Conservation (phyloP, 2,113 vertebrate genomes). For the Hemiscyllium ocellatum region DNA sequence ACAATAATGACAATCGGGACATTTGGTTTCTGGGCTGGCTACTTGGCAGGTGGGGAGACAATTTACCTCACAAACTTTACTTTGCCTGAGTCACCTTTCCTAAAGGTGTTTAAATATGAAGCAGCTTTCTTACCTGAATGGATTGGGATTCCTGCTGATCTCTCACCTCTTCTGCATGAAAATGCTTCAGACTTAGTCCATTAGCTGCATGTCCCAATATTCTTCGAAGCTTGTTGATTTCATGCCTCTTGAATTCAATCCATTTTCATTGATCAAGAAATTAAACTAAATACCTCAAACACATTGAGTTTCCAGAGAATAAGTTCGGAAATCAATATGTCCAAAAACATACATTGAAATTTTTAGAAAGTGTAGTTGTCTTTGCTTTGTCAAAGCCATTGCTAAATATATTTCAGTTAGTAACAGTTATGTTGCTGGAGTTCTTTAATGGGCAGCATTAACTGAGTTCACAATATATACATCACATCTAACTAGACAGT, state of each 20-base stretch:
- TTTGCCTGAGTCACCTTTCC: conserved; percentile 36
- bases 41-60: conserved; percentile 35
- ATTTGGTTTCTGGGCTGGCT: too few species aligned
- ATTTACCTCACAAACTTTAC: conserved; percentile 39
- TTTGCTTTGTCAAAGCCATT: neutral
- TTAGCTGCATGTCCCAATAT: neutral
- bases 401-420: neutral
- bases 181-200: neutral
- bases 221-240: neutral
- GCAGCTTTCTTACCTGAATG: conserved; percentile 48
- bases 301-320: neutral
- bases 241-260: neutral
- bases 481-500: neutral
- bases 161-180: conserved; percentile 40
- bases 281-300: too few species aligned
- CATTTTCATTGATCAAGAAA: too few species aligned
- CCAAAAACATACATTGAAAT: neutral
- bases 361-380: neutral
- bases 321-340: neutral
- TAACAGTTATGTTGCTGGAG: neutral
- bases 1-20: conserved; percentile 39
- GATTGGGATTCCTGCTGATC: conserved; percentile 50
- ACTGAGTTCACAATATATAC: neutral
- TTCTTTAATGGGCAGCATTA: neutral
- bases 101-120: conserved; percentile 34